Evolutionary conservation across 2,888 invertebrate species (phyloP).

Genomic region (Nemoura dubitans): DNA sequence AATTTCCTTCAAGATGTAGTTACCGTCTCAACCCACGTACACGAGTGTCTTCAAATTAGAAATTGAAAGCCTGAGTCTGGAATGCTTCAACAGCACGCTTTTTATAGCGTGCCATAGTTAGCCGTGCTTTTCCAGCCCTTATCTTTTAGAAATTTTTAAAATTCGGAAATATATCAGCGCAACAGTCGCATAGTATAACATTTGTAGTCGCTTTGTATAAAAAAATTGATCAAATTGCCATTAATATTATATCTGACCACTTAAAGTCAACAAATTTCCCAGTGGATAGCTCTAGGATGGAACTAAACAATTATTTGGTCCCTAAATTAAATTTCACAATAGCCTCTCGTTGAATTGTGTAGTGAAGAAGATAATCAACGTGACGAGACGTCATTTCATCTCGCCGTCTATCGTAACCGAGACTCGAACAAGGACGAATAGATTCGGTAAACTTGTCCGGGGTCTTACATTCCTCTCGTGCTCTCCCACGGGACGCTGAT

Average conservation of each 20-base stretch:
- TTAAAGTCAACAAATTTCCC: too few species aligned
- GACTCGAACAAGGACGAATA: conserved; percentile 19
- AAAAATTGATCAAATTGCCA: too few species aligned
- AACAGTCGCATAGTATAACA: too few species aligned
- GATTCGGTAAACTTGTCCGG: conserved; percentile 29
- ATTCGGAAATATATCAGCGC: too few species aligned
- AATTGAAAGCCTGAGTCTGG: background rate
- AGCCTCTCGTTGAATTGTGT: background rate
- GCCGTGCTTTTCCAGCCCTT: too few species aligned
- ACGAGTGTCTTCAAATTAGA: background rate
- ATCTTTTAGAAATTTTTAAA: too few species aligned
- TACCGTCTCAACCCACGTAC: background rate
- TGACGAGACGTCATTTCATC: background rate
- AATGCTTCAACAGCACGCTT: background rate
- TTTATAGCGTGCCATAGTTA: too few species aligned
- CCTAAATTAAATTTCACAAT: too few species aligned
- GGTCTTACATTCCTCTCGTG: conserved; percentile 14
- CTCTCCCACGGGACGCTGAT: conserved; percentile 42
- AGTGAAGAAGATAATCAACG: background rate
- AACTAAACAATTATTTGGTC: too few species aligned
- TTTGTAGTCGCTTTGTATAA: too few species aligned
- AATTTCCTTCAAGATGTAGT: background rate
- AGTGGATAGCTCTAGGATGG: too few species aligned
- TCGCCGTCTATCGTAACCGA: background rate
- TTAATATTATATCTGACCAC: too few species aligned